These are phyloP conservation scores for Varecia variegata DNA, from an alignment of 2,797 vertebrate species.

Conservation along the genomic window DNA sequence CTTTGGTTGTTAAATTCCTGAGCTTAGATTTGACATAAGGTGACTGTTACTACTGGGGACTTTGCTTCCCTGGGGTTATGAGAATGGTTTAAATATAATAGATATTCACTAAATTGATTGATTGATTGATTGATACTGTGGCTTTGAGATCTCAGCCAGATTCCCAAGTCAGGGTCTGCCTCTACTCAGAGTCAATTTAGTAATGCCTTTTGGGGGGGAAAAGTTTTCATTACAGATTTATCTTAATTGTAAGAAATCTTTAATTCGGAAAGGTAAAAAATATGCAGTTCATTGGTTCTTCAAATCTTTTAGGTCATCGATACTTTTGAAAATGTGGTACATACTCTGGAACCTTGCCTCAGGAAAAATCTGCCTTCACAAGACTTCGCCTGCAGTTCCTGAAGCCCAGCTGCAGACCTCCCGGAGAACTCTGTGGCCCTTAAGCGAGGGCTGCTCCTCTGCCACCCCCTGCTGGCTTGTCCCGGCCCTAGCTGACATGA, in stretches of 20 bases:
- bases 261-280: conserved; percentile 36
- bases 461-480: background rate
- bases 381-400: background rate
- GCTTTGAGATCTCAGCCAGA: background rate
- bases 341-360: background rate
- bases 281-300: background rate
- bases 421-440: background rate
- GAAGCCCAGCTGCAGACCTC: background rate
- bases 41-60: background rate
- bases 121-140: background rate
- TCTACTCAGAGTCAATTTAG: background rate
- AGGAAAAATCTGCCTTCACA: background rate
- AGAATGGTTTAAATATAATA: background rate
- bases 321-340: background rate
- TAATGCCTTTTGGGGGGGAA: background rate
- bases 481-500: background rate
- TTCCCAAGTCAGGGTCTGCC: background rate
- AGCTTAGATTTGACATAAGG: background rate
- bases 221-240: background rate
- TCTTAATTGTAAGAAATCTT: conserved; percentile 34
- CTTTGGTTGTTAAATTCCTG: background rate
- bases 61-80: background rate
- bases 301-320: background rate
- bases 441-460: background rate
- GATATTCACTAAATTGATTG: background rate